A percentile compares a stretch with the other conserved stretches of the same genome.
Conservation (phyloP, 2,113 vertebrate genomes). For the Eleginops maclovinus region DNA sequence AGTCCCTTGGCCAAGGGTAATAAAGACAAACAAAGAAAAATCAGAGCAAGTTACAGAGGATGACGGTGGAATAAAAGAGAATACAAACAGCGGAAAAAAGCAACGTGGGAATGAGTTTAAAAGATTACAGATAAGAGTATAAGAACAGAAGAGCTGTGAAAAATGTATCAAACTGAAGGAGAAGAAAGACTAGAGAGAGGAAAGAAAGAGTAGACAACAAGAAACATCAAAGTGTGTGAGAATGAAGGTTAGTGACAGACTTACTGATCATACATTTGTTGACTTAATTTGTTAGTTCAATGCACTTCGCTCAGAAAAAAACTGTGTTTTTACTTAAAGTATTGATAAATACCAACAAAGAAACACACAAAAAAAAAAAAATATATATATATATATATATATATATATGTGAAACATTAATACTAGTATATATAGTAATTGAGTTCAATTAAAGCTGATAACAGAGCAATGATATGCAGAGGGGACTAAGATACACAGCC, state of each 20-base stretch:
- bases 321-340: too few species aligned
- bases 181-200: neutral
- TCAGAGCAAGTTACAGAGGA: neutral
- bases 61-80: neutral
- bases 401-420: too few species aligned
- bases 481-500: too few species aligned
- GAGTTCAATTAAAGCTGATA: too few species aligned
- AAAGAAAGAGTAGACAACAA: neutral
- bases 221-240: neutral
- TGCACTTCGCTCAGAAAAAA: too few species aligned
- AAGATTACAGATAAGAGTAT: neutral
- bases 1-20: neutral
- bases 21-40: constrained; percentile 15
- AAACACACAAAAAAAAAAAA: too few species aligned
- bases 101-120: neutral
- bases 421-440: too few species aligned
- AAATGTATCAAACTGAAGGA: neutral
- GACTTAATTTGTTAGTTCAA: too few species aligned
- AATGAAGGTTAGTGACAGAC: neutral
- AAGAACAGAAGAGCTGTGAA: neutral
- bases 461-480: too few species aligned
- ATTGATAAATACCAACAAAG: too few species aligned
- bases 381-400: too few species aligned
- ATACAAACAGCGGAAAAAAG: neutral
- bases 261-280: too few species aligned